Conservation (phyloP, 1,140 invertebrate genomes). For the Elysia chlorotica region DNA sequence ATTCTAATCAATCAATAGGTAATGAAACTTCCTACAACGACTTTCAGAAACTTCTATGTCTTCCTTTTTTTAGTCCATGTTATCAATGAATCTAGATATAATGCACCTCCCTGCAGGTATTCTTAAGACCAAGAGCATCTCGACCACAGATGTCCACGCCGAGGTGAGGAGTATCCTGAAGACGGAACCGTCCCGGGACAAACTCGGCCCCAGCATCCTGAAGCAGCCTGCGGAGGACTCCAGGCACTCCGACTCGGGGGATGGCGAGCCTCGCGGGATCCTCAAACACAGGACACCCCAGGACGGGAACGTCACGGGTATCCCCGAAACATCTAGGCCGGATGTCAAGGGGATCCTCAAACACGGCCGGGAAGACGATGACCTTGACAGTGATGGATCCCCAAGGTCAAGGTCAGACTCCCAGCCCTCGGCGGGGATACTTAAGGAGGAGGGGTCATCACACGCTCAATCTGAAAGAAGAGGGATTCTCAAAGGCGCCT, state of each 20-base stretch:
- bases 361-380: not conserved
- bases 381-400: slow-evolving; percentile 1
- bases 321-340: no score
- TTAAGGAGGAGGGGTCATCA: slow-evolving; percentile 22
- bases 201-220: no score
- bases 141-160: slow-evolving; percentile 15
- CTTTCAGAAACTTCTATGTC: not conserved
- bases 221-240: no score
- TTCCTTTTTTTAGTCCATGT: not conserved
- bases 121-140: slow-evolving; percentile 35
- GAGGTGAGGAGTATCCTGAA: slow-evolving; percentile 31
- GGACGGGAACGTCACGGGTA: no score
- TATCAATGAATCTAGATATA: no score
- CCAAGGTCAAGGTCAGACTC: slow-evolving; percentile 17
- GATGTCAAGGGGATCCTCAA: slow-evolving; percentile 21
- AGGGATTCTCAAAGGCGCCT: no score
- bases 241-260: no score
- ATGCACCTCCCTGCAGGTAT: slow-evolving; percentile 36
- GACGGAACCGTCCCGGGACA: slow-evolving; percentile 3
- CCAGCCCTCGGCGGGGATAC: slow-evolving; percentile 23
- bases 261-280: no score
- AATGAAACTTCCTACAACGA: no score
- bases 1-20: no score
- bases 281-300: no score
- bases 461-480: no score